A percentile compares a stretch with the other conserved stretches of the same genome.
Conservation (phyloP, 2,113 vertebrate species). For the Gorsachius goisagi region DNA sequence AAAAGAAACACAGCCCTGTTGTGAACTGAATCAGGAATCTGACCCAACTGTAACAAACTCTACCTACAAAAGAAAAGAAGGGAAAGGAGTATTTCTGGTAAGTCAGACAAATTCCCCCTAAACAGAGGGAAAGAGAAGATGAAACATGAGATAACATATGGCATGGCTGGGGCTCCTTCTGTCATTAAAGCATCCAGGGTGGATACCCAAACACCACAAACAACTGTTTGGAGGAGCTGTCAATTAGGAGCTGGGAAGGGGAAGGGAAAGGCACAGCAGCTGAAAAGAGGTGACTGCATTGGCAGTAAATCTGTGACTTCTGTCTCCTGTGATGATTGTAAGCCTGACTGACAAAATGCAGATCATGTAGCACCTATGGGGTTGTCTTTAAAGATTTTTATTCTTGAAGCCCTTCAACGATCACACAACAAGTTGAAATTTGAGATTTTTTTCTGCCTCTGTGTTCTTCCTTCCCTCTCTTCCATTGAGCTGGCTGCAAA, state of each 20-base stretch:
- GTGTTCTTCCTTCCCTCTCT: conserved; percentile 46
- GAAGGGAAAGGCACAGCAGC: background rate
- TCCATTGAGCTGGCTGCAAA: conserved; percentile 55
- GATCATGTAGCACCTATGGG: conserved; percentile 57
- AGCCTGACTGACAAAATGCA: conserved; percentile 58
- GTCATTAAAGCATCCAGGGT: background rate
- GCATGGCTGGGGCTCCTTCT: background rate
- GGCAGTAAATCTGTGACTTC: background rate
- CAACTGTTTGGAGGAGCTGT: background rate
- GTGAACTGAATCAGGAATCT: background rate
- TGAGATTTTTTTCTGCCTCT: conserved; percentile 26
- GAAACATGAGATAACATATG: background rate
- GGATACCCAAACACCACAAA: background rate
- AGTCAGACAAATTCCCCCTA: background rate
- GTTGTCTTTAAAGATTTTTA: conserved; percentile 49
- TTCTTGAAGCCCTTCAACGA: conserved; percentile 54
- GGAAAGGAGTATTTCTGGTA: background rate
- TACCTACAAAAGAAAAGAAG: background rate
- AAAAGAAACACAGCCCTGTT: background rate
- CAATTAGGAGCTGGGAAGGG: background rate
- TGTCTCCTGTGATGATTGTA: background rate
- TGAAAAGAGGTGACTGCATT: background rate
- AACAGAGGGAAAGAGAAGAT: background rate
- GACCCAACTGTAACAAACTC: background rate
- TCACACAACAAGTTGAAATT: conserved; percentile 51